Conservation (phyloP, 2,888 invertebrate species). For the Gari tellinella region DNA sequence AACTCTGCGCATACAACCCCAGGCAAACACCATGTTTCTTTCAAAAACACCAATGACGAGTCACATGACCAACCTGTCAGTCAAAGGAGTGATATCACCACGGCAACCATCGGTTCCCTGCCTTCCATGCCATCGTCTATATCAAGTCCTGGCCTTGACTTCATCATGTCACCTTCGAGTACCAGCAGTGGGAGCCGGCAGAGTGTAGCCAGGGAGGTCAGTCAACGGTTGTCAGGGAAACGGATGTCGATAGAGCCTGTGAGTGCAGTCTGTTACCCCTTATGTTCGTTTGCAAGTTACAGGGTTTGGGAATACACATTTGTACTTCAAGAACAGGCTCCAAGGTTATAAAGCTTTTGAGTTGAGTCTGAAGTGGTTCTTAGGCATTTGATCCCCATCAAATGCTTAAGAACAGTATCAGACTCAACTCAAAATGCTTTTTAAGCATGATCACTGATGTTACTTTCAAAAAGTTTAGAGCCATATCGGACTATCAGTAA, state of each 20-base stretch:
- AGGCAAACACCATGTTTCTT: constrained; percentile 21
- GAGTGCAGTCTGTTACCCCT: neutral
- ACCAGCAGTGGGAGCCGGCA: constrained; percentile 36
- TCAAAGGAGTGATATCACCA: constrained; percentile 49
- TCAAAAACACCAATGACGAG: constrained; percentile 15
- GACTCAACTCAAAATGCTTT: too few relatives aligned
- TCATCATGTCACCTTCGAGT: constrained; percentile 33
- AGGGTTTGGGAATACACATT: too few relatives aligned
- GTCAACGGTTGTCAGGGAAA: constrained; percentile 33
- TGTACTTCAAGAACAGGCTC: too few relatives aligned
- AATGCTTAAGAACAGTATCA: too few relatives aligned
- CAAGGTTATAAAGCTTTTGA: too few relatives aligned
- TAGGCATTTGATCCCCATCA: too few relatives aligned
- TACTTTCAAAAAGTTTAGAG: too few relatives aligned
- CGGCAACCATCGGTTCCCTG: constrained; percentile 51
- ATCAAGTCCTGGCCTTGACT: constrained; percentile 39
- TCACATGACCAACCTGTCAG: constrained; percentile 16
- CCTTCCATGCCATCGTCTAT: constrained; percentile 51
- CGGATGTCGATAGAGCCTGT: constrained; percentile 40
- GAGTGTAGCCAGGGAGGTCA: constrained; percentile 33
- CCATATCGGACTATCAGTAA: too few relatives aligned
- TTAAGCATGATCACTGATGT: too few relatives aligned
- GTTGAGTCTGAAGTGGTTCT: too few relatives aligned
- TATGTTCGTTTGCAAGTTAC: too few relatives aligned
- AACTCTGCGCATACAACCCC: neutral